A percentile compares a stretch with the other conserved stretches of the same genome.
These are phyloP conservation scores for Megaptera novaeangliae DNA, from an alignment of 2,113 vertebrate genomes.

Conservation along the genomic window DNA sequence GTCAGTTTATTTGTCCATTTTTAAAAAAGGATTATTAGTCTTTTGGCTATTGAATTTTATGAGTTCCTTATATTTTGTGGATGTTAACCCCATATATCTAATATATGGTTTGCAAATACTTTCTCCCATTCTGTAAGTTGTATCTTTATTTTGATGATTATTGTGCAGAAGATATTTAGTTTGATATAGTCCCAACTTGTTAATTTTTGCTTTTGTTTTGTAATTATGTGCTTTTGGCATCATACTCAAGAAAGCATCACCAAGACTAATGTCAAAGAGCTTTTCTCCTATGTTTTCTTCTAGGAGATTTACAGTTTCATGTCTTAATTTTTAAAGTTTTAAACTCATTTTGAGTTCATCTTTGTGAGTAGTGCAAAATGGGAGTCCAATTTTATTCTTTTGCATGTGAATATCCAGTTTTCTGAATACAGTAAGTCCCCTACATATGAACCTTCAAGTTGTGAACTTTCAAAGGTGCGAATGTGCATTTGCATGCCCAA, in stretches of 20 bases:
- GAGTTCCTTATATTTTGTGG: background rate
- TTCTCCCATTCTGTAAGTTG: too few relatives aligned
- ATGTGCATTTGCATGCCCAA: too few relatives aligned
- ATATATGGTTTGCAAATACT: too few relatives aligned
- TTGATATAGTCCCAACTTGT: background rate
- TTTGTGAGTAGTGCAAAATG: background rate
- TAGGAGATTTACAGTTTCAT: background rate
- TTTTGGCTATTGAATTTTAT: too few relatives aligned
- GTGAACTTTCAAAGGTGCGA: too few relatives aligned
- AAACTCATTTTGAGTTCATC: background rate
- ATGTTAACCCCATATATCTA: too few relatives aligned
- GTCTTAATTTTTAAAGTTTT: background rate
- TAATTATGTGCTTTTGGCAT: background rate
- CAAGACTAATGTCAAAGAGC: background rate
- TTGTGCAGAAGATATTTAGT: background rate
- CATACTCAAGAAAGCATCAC: background rate
- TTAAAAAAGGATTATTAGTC: too few relatives aligned
- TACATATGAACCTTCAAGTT: too few relatives aligned
- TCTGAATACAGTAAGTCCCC: background rate
- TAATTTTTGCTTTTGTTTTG: background rate
- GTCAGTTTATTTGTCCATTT: too few relatives aligned
- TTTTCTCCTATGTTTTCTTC: background rate
- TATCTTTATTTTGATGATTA: too few relatives aligned
- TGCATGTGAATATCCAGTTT: background rate
- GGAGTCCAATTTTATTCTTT: background rate